Evolutionary conservation across 92 coral and sea anemone genomes (phyloP), one percentile per base, ranked within the genome.

Genomic region (Umimayanthus chanpuru): DNA sequence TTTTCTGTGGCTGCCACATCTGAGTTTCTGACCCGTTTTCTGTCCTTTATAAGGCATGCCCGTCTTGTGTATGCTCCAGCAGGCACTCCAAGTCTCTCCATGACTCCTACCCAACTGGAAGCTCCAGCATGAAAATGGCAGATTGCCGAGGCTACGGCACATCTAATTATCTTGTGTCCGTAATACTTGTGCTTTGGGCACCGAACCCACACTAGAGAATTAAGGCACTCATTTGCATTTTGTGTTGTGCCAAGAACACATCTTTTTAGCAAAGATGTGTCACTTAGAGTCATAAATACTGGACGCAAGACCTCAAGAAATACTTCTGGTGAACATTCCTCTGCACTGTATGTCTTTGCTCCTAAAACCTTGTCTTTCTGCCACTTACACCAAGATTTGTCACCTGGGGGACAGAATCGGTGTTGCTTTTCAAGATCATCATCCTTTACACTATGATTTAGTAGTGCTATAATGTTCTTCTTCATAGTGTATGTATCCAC

Each of bases 381-480:
- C 94, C 94, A 86, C 83, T 86, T 89, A 89, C 94, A 92, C 92
- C 90, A 92, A 4, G 90, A 92, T 0, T 81, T 47, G 72, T 89
- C 50, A 56, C 94, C 88, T 40, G 64, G 81, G 30, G 89, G 94
- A 65, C 94, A 92, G 85, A 86, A 77, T 30, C 92, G 29, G 41
- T 89, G 94, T 92, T 92, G 91, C 81, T 92, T 92, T 43, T 82
- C 82, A 32, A 23, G 85, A 78, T 92, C 87, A 49, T 20, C 20
- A 66, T 44, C 64, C 44, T 67, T 73, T 41, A 84, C 89, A 85
- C 50, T 77, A 68, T 88, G 94, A 90, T 90, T 55, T 6, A 92
- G 86, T 32, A 61, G 40, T 75, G 94, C 94, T 26, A 87, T 83
- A 28, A 87, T 92, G 89, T 87, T 92, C 82, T 90, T 90, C 66